phyloP scores from a whole-genome alignment of 1,140 invertebrate species.

The Calliopsis andreniformis region DNA sequence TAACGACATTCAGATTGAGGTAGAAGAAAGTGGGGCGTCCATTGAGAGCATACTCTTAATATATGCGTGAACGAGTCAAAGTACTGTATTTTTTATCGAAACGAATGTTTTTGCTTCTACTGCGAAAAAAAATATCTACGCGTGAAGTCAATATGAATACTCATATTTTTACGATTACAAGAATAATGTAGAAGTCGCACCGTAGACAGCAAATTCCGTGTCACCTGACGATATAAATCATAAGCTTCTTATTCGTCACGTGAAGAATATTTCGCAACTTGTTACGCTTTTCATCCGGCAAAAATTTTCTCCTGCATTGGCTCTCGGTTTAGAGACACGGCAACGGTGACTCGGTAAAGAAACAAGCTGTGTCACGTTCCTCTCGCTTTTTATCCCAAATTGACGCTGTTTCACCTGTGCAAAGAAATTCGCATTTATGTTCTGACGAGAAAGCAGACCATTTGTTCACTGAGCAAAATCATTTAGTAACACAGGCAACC shows the following conservation, averaged over 20 bases:
- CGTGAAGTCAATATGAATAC: background rate
- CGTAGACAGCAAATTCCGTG: background rate
- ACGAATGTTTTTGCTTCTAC: too few relatives aligned
- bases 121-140: background rate
- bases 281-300: background rate
- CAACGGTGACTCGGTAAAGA: background rate
- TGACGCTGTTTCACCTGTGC: conserved; percentile 17
- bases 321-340: background rate
- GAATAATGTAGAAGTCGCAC: background rate
- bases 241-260: background rate
- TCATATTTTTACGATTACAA: background rate
- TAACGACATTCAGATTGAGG: conserved; percentile 41
- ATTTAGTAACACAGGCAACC: background rate
- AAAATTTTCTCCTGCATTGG: background rate
- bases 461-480: background rate
- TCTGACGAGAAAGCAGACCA: background rate
- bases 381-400: background rate
- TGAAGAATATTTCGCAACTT: background rate
- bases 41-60: background rate
- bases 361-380: conserved; percentile 8
- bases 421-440: background rate
- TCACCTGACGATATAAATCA: background rate
- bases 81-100: too few relatives aligned
- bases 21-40: conserved; percentile 1
- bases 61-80: conserved; percentile 23